Base-by-base conservation (phyloP, 2,888 invertebrate species). In the Amphipoea lucens region DNA sequence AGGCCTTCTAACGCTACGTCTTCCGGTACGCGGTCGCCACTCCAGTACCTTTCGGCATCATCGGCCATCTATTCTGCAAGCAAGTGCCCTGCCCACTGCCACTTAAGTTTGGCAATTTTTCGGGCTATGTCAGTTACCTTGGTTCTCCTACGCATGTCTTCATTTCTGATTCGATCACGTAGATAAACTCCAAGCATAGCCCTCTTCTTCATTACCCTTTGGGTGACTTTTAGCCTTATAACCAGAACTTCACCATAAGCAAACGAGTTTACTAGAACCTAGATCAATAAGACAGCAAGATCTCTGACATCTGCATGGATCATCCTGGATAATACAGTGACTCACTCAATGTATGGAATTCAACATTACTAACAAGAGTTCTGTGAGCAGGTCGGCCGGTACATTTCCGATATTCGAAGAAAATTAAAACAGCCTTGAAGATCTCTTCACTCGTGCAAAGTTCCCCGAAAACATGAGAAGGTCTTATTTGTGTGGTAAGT, bases 401-500 rank as follows among this genome's bases (percentile, higher is more conserved):
- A n/a, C 11, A 51, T 70, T 73, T 73, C 69, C 78, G 23, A 63
- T 60, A 36, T 65, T 70, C 48, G 17, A 36, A 14, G 45, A 74
- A 72, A 62, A 67, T 71, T 81, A 60, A 69, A 48, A 51, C 14
- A 29, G 23, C 79, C 71, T 83, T 83, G 83, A 36, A 63, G 42
- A 70, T 78, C 17, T 82, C 20, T 57, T 40, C 17, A 67, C 14
- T 42, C 14, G 54, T 4, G 7, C 42, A 68, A 63, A 83, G 36
- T 83, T 83, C 63, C 42, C 12, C 48, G 62, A 74, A 82, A 63
- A 71, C 23, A 54, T 67, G 23, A 78, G 74, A 57, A 73, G 36
- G 45, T 51, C 42, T 63, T 57, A 51, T 23, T 48, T 79, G 12
- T 73, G 82, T 23, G 60, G 65, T 78, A 77, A 65, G 69, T 78